These are phyloP conservation scores for Panagrolaimus sp. DNA, from an alignment of 1,140 invertebrate genomes.

Conservation along the genomic window DNA sequence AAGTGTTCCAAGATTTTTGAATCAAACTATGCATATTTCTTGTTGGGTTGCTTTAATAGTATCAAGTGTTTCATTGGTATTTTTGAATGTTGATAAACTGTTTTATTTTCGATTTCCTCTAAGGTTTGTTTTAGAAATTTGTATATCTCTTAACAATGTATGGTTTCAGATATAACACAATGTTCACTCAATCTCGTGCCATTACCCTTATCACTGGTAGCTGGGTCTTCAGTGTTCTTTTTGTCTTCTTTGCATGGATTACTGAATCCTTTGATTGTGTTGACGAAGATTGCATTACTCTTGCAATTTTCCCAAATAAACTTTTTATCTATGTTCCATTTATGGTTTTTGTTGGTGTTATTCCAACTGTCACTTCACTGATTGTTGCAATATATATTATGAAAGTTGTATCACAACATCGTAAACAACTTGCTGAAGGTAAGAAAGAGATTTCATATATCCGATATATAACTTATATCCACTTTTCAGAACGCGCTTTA, in stretches of 20 bases:
- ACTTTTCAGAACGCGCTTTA: conserved; percentile 1
- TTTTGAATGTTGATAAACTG: conserved; percentile 45
- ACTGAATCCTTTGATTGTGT: conserved; percentile 48
- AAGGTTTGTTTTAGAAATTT: conserved; percentile 23
- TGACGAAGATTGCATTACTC: conserved; percentile 34
- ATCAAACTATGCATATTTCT: conserved; percentile 14
- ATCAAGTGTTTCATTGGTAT: conserved; percentile 41
- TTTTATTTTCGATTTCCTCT: conserved; percentile 48
- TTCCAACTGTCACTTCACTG: conserved; percentile 46
- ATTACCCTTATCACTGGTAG: conserved; percentile 15
- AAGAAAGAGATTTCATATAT: background rate
- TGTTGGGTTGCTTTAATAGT: conserved; percentile 46
- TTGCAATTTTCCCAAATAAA: conserved; percentile 42
- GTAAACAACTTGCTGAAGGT: conserved; percentile 42
- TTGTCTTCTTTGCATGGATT: conserved; percentile 42
- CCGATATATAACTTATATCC: background rate
- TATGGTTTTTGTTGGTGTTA: conserved; percentile 42
- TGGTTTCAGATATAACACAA: conserved; percentile 16
- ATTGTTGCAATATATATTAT: conserved; percentile 49
- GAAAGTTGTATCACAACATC: conserved; percentile 36
- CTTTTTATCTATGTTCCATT: conserved; percentile 43
- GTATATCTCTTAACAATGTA: background rate
- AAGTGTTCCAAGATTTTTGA: conserved; percentile 21
- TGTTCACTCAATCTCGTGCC: conserved; percentile 17
- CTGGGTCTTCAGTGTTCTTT: conserved; percentile 30